Evolutionary conservation across 2,113 vertebrate species (phyloP).

Genomic region (Engraulis encrasicolus): DNA sequence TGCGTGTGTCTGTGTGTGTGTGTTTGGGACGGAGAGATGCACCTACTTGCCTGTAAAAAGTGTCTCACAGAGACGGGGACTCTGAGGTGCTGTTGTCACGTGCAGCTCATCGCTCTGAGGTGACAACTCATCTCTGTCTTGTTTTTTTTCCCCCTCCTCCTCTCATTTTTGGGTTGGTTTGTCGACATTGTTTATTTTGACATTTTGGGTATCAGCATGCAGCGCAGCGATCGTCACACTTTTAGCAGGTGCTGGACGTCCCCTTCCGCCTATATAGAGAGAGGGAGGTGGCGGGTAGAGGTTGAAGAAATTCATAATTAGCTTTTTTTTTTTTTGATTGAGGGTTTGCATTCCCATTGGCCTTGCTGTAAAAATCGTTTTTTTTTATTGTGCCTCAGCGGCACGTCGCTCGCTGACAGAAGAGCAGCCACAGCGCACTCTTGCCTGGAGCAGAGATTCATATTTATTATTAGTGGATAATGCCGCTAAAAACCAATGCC

Average conservation of each 20-base stretch:
- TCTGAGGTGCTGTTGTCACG: conserved; percentile 73
- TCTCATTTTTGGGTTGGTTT: too few relatives aligned
- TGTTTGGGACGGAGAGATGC: too few relatives aligned
- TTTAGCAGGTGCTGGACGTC: conserved; percentile 14
- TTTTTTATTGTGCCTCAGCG: conserved; percentile 30
- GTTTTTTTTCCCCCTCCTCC: too few relatives aligned
- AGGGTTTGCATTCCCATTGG: background rate
- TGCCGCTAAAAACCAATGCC: background rate
- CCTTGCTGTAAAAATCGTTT: conserved; percentile 20
- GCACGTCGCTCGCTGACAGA: background rate
- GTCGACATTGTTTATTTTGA: conserved; percentile 38
- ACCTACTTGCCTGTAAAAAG: conserved; percentile 59
- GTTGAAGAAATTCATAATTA: background rate
- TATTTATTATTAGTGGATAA: background rate
- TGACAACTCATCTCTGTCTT: background rate
- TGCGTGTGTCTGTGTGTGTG: too few relatives aligned
- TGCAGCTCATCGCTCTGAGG: conserved; percentile 54
- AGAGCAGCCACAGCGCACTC: background rate
- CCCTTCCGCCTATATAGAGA: background rate
- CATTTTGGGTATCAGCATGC: conserved; percentile 18
- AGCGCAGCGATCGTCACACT: conserved; percentile 14
- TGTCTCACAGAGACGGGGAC: conserved; percentile 52
- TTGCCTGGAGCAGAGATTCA: background rate
- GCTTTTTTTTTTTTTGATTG: conserved; percentile 17
- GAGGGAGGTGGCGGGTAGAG: too few relatives aligned